Evolutionary conservation across 2,797 vertebrate species (phyloP).

Genomic region (Pagetopsis macropterus): DNA sequence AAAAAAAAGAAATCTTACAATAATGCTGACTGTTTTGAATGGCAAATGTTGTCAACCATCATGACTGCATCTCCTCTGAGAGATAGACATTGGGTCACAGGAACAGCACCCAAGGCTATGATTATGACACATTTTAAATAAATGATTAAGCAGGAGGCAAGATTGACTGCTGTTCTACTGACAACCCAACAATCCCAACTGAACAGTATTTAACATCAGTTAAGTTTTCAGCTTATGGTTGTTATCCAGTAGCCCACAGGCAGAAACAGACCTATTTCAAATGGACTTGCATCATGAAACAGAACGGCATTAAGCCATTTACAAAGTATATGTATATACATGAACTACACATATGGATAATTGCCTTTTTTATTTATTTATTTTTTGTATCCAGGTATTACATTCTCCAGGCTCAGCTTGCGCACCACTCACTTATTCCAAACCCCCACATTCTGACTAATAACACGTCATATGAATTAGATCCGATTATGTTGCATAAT

Average conservation of each 20-base stretch:
- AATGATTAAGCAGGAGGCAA: background rate
- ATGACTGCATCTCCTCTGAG: background rate
- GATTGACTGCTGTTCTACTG: background rate
- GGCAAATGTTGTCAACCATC: background rate
- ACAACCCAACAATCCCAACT: background rate
- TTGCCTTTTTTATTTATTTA: too few species aligned
- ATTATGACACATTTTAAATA: background rate
- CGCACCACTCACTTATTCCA: background rate
- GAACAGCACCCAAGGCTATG: background rate
- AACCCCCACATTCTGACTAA: background rate
- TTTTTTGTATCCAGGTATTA: too few species aligned
- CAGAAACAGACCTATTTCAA: conserved; percentile 13
- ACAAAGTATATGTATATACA: too few species aligned
- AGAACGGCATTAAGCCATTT: background rate
- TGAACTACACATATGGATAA: too few species aligned
- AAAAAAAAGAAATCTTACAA: background rate
- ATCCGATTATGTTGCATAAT: background rate
- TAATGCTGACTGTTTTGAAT: background rate
- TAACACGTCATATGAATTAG: background rate
- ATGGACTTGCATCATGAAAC: background rate
- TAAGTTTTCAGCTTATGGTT: background rate
- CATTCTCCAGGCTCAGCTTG: too few species aligned
- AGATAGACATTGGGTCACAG: background rate
- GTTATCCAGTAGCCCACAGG: background rate
- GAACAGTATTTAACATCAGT: background rate